These are phyloP conservation scores for Ramazzottius varieornatus DNA, from an alignment of 2,888 invertebrate genomes.

Conservation along the genomic window DNA sequence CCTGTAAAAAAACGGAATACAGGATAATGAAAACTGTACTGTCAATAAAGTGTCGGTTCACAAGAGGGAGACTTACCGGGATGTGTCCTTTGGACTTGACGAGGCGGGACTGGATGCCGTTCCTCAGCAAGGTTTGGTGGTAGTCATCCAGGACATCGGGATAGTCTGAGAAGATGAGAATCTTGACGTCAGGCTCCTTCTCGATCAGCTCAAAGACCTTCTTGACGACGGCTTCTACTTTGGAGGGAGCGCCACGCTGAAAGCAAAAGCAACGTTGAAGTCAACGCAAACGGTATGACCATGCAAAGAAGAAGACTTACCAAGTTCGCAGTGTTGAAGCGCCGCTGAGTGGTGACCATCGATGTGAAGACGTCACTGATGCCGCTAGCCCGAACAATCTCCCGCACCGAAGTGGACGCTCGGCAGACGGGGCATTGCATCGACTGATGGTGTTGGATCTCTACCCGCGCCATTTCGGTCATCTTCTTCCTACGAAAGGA, in stretches of 20 bases:
- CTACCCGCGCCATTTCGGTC: constrained; percentile 25
- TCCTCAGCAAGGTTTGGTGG: constrained; percentile 29
- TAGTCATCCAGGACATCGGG: constrained; percentile 27
- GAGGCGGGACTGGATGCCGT: constrained; percentile 24
- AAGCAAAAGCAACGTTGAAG: background rate
- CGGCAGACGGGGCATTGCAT: constrained; percentile 46
- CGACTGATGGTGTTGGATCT: background rate
- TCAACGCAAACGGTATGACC: background rate
- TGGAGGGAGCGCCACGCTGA: constrained; percentile 10
- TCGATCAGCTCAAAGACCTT: constrained; percentile 29
- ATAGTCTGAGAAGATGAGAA: constrained; percentile 43
- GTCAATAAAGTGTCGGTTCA: background rate
- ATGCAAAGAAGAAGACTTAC: background rate
- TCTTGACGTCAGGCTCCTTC: constrained; percentile 33
- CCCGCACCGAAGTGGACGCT: constrained; percentile 15
- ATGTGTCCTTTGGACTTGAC: background rate
- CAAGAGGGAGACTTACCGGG: background rate
- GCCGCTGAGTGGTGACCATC: background rate
- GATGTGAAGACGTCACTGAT: background rate
- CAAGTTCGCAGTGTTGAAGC: background rate
- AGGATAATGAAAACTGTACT: too few species aligned
- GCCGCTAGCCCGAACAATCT: background rate
- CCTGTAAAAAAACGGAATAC: background rate
- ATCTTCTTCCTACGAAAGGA: constrained; percentile 22
- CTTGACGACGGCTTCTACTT: constrained; percentile 31